Conservation (phyloP, 1,140 invertebrate species). For the Zaprionus davidi region DNA sequence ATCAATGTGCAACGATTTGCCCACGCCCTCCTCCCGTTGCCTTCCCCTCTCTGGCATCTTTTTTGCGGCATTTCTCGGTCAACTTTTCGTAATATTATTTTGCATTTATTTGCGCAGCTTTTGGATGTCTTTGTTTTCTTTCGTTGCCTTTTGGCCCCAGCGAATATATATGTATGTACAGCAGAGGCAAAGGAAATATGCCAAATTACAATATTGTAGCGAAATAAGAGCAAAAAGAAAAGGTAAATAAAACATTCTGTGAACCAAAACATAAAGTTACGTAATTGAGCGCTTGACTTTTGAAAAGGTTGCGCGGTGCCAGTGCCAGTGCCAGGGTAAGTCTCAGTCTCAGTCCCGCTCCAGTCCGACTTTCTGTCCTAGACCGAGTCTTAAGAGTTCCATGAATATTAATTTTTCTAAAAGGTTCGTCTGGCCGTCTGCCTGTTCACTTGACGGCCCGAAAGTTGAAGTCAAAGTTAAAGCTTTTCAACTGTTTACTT, state of each 20-base stretch:
- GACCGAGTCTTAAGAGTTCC: constrained; percentile 28
- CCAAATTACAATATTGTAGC: constrained; percentile 70
- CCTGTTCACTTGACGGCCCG: not conserved
- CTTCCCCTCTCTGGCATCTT: not conserved
- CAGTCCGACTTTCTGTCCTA: not conserved
- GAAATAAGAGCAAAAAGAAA: constrained; percentile 13
- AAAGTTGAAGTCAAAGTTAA: not conserved
- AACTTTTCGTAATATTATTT: constrained; percentile 80
- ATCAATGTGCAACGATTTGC: constrained; percentile 58
- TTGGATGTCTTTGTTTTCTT: constrained; percentile 62
- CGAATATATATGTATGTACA: not conserved
- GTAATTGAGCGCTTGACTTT: constrained; percentile 65
- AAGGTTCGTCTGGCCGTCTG: constrained; percentile 7
- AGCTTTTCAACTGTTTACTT: constrained; percentile 1
- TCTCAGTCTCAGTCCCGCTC: not conserved
- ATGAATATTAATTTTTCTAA: constrained; percentile 53
- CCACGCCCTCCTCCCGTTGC: not conserved
- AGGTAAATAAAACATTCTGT: constrained; percentile 64
- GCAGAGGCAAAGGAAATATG: constrained; percentile 17
- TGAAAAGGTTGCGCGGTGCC: constrained; percentile 22
- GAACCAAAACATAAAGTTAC: constrained; percentile 54
- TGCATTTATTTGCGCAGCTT: constrained; percentile 76
- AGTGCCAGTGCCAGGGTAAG: not conserved
- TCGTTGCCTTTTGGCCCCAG: constrained; percentile 44
- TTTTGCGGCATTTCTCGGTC: constrained; percentile 56